Base-by-base conservation (phyloP, 2,888 invertebrate species). In the Hanleya hanleyi region DNA sequence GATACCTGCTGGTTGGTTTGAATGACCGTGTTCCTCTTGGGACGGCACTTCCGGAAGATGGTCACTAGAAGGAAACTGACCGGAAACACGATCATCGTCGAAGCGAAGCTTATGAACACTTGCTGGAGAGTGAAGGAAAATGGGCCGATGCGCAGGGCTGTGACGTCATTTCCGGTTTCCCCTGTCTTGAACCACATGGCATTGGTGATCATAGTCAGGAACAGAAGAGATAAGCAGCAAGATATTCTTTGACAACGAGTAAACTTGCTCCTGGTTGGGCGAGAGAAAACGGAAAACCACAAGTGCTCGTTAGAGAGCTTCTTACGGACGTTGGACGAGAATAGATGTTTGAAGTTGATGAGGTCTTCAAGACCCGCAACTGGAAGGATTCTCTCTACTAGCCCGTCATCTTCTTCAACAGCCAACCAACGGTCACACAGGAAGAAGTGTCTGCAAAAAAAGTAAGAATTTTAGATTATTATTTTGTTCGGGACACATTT, bases 61-160 rank as follows among this genome's bases (percentile, higher is more conserved):
- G 88, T 88, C 33, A 90, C 85, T 71, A 90, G 80, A 61, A 88
- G 71, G 73, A 90, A 84, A 77, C 83, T 88, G 47, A 87, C 87
- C 7, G 89, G 90, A 76, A 90, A 88, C 26, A 90, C 90, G 64
- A 90, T 88, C 69, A 86, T 69, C 3, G 90, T 90, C 61, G 87
- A 87, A 26, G 85, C 84, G 41, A 90, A 82, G 69, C 88, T 88
- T 73, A 90, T 85, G 75, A 86, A 90, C 1, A 90, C 71, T 84
- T 91, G 91, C 71, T 90, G 90, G 18, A 91, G 86, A 4, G 91
- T 91, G 50, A 92, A 86, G n/a, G 87, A 85, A 67, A 92, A 84
- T 0, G 92, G 92, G 9, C 92, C 92, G 29, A 92, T 70, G 57
- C 86, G 87, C 35, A 92, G 74, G 1, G 89, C 86, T 0, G 86